These are phyloP conservation scores for Pogona vitticeps DNA, from an alignment of 2,113 vertebrate species.

Conservation along the genomic window DNA sequence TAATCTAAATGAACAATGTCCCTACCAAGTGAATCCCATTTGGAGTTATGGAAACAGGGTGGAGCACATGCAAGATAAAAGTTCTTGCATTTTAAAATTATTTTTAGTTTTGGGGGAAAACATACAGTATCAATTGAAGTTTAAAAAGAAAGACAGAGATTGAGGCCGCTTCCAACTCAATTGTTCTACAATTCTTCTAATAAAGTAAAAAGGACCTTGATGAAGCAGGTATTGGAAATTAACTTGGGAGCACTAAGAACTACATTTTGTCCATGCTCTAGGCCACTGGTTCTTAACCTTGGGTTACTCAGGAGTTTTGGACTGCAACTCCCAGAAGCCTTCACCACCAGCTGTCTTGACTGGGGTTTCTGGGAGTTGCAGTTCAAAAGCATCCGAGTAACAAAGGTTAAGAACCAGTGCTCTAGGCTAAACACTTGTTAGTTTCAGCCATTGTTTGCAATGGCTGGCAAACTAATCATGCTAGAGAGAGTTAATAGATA, in stretches of 20 bases:
- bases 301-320: too few relatives aligned
- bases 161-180: too few relatives aligned
- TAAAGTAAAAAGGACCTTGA: constrained; percentile 76
- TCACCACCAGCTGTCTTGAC: too few relatives aligned
- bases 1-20: constrained; percentile 79
- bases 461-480: constrained; percentile 80
- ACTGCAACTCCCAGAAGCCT: too few relatives aligned
- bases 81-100: constrained; percentile 22
- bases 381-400: too few relatives aligned
- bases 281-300: too few relatives aligned
- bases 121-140: constrained; percentile 48
- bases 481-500: constrained; percentile 69
- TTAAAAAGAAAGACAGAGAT: constrained; percentile 67
- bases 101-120: neutral
- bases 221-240: constrained; percentile 86
- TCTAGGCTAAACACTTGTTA: constrained; percentile 86
- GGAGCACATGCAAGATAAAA: constrained; percentile 59
- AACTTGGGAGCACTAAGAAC: constrained; percentile 82
- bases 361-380: too few relatives aligned
- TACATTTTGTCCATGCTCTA: constrained; percentile 83
- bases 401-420: too few relatives aligned
- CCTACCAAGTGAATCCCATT: constrained; percentile 64
- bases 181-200: too few relatives aligned
- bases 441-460: constrained; percentile 82
- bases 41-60: constrained; percentile 74